Conservation (phyloP, 2,888 invertebrate genomes). For the Oscheius sp. region DNA sequence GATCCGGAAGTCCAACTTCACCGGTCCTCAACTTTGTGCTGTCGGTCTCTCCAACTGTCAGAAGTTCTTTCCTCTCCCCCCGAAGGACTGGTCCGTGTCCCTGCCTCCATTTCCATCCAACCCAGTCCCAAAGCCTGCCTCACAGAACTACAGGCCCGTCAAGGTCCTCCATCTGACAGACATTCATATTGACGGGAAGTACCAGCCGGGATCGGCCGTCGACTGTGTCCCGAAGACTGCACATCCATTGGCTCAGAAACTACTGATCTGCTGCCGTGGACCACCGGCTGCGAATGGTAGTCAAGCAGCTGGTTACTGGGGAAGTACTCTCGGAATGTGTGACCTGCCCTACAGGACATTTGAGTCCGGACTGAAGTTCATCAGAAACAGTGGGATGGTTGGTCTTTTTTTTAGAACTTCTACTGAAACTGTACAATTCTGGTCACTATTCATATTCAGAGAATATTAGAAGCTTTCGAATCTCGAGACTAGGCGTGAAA, state of each 20-base stretch:
- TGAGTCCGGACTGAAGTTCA: conserved; percentile 18
- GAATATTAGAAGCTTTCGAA: too few relatives aligned
- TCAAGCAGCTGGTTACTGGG: conserved; percentile 15
- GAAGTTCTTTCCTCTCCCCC: neutral
- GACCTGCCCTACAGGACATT: conserved; percentile 24
- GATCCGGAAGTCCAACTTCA: conserved; percentile 1
- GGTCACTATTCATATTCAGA: too few relatives aligned
- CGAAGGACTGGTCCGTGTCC: neutral
- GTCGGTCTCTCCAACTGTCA: neutral
- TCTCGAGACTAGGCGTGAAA: too few relatives aligned
- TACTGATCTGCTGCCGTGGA: conserved; percentile 11
- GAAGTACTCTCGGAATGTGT: conserved; percentile 13
- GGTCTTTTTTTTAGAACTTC: neutral
- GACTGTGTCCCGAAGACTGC: neutral
- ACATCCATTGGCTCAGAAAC: neutral
- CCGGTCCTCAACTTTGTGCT: neutral
- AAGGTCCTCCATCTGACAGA: conserved; percentile 19
- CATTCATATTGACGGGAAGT: conserved; percentile 15
- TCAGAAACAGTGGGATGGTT: conserved; percentile 2
- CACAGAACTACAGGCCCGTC: neutral
- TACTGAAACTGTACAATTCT: too few relatives aligned
- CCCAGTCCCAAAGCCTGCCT: neutral
- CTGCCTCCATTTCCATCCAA: neutral
- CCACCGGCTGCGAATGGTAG: neutral
- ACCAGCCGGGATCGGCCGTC: neutral